Evolutionary conservation across 1,140 invertebrate species (phyloP).

Genomic region (Zaprionus nigranus): DNA sequence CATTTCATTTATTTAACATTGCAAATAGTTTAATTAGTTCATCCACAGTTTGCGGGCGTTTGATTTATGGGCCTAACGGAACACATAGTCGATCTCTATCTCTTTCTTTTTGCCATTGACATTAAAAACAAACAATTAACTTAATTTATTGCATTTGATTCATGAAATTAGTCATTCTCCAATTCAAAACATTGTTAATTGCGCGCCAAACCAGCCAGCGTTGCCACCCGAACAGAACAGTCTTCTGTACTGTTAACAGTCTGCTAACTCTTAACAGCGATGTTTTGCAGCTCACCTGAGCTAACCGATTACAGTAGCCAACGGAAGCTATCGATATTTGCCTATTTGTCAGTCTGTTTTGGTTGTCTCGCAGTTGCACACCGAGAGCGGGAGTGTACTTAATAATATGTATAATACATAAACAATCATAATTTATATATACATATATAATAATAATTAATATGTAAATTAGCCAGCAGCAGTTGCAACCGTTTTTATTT

Average conservation of each 20-base stretch:
- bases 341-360: slow-evolving; percentile 35
- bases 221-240: slow-evolving; percentile 3
- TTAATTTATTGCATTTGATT: slow-evolving; percentile 3
- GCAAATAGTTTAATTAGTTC: slow-evolving; percentile 53
- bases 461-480: slow-evolving; percentile 37
- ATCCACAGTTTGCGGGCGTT: slow-evolving; percentile 49
- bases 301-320: neutral
- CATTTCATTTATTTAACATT: slow-evolving; percentile 47
- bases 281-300: slow-evolving; percentile 4
- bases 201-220: slow-evolving; percentile 5
- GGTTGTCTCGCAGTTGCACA: slow-evolving; percentile 32
- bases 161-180: neutral
- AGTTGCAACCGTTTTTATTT: slow-evolving; percentile 31
- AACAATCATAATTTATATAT: slow-evolving; percentile 1
- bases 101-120: slow-evolving; percentile 3
- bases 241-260: neutral
- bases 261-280: neutral
- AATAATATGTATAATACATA: slow-evolving; percentile 27
- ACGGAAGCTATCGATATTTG: slow-evolving; percentile 24
- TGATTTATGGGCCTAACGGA: slow-evolving; percentile 57
- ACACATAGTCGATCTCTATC: neutral
- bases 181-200: neutral
- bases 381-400: slow-evolving; percentile 9
- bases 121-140: slow-evolving; percentile 30
- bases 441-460: slow-evolving; percentile 10